A percentile compares a stretch with the other conserved stretches of the same genome.
Evolutionary conservation across 1,140 invertebrate genomes (phyloP).

Genomic region (Drosophila rufa): DNA sequence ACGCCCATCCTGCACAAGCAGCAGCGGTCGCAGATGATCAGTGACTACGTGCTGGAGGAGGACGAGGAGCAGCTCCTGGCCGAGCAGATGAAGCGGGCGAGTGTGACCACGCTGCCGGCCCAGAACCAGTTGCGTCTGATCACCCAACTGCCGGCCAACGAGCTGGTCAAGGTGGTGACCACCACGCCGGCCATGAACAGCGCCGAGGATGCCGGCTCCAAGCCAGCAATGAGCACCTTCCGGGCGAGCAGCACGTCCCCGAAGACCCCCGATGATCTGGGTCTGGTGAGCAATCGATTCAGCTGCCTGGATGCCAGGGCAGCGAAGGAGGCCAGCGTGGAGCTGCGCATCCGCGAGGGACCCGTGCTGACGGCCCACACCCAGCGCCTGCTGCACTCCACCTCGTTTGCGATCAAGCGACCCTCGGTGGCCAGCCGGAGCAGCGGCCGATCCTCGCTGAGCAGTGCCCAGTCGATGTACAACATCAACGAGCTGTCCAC

Average conservation of each 20-base stretch:
- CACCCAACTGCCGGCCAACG: constrained; percentile 55
- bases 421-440: constrained; percentile 72
- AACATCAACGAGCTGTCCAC: constrained; percentile 75
- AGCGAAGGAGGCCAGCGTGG: constrained; percentile 30
- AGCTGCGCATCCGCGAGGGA: constrained; percentile 67
- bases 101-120: constrained; percentile 54
- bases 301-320: constrained; percentile 34
- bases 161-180: constrained; percentile 70
- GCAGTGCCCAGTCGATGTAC: constrained; percentile 75
- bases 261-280: constrained; percentile 60
- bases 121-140: constrained; percentile 56
- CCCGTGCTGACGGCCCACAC: constrained; percentile 61
- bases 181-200: constrained; percentile 54
- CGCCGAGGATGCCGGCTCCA: constrained; percentile 44
- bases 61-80: constrained; percentile 59
- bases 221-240: constrained; percentile 70
- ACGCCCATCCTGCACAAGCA: constrained; percentile 75
- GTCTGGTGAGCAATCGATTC: constrained; percentile 67
- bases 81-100: constrained; percentile 64
- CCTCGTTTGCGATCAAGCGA: constrained; percentile 81
- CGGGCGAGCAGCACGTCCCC: constrained; percentile 32
- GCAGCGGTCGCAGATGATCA: constrained; percentile 66
- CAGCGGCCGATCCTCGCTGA: constrained; percentile 71
- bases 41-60: constrained; percentile 57
- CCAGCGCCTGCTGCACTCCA: constrained; percentile 72